Evolutionary conservation across 2,888 invertebrate species (phyloP).

Genomic region (Magallana nippona): DNA sequence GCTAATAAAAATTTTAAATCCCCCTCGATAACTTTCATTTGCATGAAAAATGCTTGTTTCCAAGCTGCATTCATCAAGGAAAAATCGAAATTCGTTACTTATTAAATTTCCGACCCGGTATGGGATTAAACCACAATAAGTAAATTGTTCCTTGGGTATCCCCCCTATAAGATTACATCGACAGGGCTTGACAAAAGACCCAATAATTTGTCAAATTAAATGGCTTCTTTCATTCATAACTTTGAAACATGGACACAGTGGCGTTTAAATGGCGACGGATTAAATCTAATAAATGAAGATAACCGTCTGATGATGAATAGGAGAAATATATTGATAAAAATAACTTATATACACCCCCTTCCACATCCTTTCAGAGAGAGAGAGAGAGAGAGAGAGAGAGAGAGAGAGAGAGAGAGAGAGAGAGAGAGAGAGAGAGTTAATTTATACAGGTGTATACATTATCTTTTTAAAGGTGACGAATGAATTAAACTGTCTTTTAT

Average conservation of each 20-base stretch:
- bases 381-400: too few species aligned
- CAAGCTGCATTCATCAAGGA: not conserved
- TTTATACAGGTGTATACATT: too few species aligned
- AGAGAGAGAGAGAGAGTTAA: too few species aligned
- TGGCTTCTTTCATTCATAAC: constrained; percentile 1
- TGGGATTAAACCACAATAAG: not conserved
- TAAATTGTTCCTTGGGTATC: not conserved
- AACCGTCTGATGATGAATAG: not conserved
- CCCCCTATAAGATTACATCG: not conserved
- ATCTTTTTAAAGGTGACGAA: too few species aligned
- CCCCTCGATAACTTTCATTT: not conserved
- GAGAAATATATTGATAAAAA: too few species aligned
- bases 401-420: too few species aligned
- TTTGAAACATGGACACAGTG: not conserved
- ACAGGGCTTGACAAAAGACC: constrained; percentile 23
- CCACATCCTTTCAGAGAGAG: too few species aligned
- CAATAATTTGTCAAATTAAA: constrained; percentile 27
- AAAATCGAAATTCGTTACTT: constrained; percentile 22
- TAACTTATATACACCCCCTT: too few species aligned
- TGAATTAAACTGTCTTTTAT: too few species aligned
- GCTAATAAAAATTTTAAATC: constrained; percentile 31
- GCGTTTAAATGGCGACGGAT: not conserved
- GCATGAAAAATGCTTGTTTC: constrained; percentile 8
- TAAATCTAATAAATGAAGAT: not conserved
- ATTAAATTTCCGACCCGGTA: not conserved